Evolutionary conservation across 2,113 vertebrate species (phyloP), one percentile per base, ranked within the genome.

Genomic region (Barbus barbus): DNA sequence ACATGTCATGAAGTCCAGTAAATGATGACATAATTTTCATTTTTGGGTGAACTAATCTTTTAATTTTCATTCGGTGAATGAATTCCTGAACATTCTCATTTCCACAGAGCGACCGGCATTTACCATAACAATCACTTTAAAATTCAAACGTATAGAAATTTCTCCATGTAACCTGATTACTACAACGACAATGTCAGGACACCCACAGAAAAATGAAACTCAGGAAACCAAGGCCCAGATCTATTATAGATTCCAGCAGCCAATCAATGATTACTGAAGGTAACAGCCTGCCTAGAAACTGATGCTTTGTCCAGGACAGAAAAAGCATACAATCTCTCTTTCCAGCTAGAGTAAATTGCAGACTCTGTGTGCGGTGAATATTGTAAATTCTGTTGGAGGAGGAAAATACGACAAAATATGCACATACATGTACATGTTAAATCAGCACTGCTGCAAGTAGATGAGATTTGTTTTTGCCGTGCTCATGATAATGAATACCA

Each of bases 261-360:
- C 65, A 85, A 86, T 83, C 48, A 83, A 73, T 71, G 83, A n/a
- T 61, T 83, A 51, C 82, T 73, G 79, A 82, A 75, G 63, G 69
- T 69, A 81, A 77, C 74, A 77, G 71, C 44, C 60, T 69, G 13
- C 26, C 65, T 81, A 69, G 80, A 85, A 81, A 81, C 36, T 51
- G 28, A 76, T 80, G 65, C 63, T 83, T 85, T 12, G 71, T 77
- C 22, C 58, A 67, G 4, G 38, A 80, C 61, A 24, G 3, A 61
- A 28, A 84, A 83, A 31, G 58, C 36, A 61, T 67, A 41, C 78
- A 81, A 4, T 67, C 44, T 56, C 4, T 18, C 78, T 67, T 48
- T 80, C 78, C 60, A 67, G 60, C 44, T 51, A 41, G 82, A 75
- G 41, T 61, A 76, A 83, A 71, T 36, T 26, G 63, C 20, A 53